phyloP scores from a whole-genome alignment of 1,140 invertebrate genomes.

The Thrips palmi region DNA sequence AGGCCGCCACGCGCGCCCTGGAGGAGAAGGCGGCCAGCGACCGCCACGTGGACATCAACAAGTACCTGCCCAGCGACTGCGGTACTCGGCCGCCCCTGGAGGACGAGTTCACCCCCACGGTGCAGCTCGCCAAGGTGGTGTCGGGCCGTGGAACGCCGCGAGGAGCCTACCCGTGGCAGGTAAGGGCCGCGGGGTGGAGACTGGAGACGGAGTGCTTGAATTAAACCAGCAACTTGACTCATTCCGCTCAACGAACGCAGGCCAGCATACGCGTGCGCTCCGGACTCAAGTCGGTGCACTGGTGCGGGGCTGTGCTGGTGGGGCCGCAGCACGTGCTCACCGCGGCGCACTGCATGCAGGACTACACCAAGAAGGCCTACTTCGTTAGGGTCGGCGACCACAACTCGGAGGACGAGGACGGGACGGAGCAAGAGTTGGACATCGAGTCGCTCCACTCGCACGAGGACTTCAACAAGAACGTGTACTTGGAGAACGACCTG shows the following conservation, averaged over 20 bases:
- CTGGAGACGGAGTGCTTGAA: too few relatives aligned
- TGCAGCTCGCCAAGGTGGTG: constrained; percentile 30
- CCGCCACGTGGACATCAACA: too few relatives aligned
- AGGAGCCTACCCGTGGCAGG: constrained; percentile 65
- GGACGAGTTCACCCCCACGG: constrained; percentile 21
- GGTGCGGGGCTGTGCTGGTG: constrained; percentile 60
- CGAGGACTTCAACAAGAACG: constrained; percentile 39
- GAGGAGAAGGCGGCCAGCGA: too few relatives aligned
- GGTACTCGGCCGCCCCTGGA: too few relatives aligned
- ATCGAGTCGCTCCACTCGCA: constrained; percentile 50
- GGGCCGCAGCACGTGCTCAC: constrained; percentile 48
- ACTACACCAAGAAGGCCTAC: constrained; percentile 43
- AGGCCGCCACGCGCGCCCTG: background rate
- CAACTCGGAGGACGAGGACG: constrained; percentile 40
- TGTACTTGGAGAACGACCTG: constrained; percentile 54
- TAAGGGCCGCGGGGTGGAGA: constrained; percentile 19
- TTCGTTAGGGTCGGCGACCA: constrained; percentile 51
- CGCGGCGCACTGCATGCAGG: constrained; percentile 59
- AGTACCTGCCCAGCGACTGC: too few relatives aligned
- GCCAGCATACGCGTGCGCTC: constrained; percentile 45
- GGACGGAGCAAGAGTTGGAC: constrained; percentile 41
- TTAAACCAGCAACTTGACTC: too few relatives aligned
- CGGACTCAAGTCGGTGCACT: constrained; percentile 36
- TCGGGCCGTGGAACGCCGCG: constrained; percentile 31
- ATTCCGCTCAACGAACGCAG: too few relatives aligned